phyloP scores from a whole-genome alignment of 2,113 vertebrate genomes.

The Dasyprocta punctata region DNA sequence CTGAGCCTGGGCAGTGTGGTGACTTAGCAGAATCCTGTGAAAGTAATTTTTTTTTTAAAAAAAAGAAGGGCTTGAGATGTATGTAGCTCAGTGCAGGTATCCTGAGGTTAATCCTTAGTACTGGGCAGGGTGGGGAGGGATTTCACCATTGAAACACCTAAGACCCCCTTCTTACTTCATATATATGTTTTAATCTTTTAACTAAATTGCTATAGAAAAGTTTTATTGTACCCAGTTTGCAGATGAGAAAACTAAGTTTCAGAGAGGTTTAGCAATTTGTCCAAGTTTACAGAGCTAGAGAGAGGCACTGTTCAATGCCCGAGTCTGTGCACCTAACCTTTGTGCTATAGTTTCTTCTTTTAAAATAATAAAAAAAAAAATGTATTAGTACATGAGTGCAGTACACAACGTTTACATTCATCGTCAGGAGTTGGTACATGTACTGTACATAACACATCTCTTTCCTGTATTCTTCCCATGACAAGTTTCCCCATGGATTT shows the following conservation, averaged over 20 bases:
- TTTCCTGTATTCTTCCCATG: background rate
- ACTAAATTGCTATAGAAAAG: background rate
- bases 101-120: background rate
- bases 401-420: background rate
- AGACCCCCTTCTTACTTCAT: background rate
- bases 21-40: background rate
- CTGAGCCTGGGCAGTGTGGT: background rate
- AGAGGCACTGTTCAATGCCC: fast-evolving
- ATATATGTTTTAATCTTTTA: background rate
- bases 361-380: background rate
- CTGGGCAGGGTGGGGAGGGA: background rate
- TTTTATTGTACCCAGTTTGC: background rate
- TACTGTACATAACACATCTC: background rate
- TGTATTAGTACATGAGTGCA: background rate
- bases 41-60: background rate
- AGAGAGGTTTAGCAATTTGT: background rate
- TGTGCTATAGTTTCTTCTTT: background rate
- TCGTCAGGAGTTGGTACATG: background rate
- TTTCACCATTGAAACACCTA: background rate
- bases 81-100: background rate
- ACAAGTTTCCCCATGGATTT: no score
- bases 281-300: background rate
- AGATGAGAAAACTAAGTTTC: background rate
- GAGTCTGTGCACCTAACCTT: background rate
- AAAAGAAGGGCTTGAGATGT: background rate